Evolutionary conservation across 2,113 vertebrate genomes (phyloP), one percentile per base, ranked within the genome.

Genomic region (Suncus etruscus): DNA sequence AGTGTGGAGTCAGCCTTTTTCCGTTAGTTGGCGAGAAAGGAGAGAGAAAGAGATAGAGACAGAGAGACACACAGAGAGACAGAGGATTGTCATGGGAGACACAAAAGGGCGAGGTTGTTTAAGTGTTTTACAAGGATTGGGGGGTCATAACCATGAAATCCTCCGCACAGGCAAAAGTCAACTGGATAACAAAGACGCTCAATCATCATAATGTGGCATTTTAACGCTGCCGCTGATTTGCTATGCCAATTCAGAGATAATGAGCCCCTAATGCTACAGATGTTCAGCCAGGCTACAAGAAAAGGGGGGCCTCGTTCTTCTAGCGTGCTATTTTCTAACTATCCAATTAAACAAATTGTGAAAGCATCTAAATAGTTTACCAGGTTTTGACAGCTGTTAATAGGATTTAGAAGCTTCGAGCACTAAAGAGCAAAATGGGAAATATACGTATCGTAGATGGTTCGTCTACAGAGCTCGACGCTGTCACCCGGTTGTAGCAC

Each of bases 191-290:
- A 98, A 98, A 98, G 97, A 97, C 96, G 97, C 97, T 98, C 97
- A 97, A 97, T 98, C 98, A 98, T 98, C 96, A 96, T 97, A 97
- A 98, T 98, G 97, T 98, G 97, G 97, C 97, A 85, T 96, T 98
- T 98, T 98, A 98, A 98, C 95, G 97, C 96, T 88, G 96, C 95
- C 95, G 91, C 97, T 97, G 97, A 98, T 98, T 98, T 98, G 97
- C 97, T 97, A 94, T 95, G 97, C 97, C 97, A 97, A 97, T 98
- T 97, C 96, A 90, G 96, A 97, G 97, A 98, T 98, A 98, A 98
- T 98, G 96, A 98, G 97, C 94, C 97, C 96, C 97, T 97, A 97
- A 97, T 96, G 97, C 97, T 97, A 97, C 98, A 98, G 98, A 98
- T 98, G 98, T 98, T 98, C 98, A 97, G 74, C 94, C 97, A 97